Base-by-base conservation (phyloP, 2,797 vertebrate species). In the Limosa lapponica region DNA sequence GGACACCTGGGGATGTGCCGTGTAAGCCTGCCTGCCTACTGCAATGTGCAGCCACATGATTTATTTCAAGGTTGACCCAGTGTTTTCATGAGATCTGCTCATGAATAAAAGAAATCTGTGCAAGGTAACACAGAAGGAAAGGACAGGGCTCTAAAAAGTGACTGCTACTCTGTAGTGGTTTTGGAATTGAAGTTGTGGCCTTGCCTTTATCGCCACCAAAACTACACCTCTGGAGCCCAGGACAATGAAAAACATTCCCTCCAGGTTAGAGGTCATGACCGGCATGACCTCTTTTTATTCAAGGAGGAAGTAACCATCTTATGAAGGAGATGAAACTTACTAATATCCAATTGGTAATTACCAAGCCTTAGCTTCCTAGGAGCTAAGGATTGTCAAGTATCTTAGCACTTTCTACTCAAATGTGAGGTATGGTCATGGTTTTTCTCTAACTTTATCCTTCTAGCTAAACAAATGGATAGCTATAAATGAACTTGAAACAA, bases 31-130 rank as follows among this genome's bases (percentile, higher is more conserved):
- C 22, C 49, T 70, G 27, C 11, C 12, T 72, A 24, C 73, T 87
- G 70, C 27, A 70, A 17, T 7, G 20, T 62, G 24, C 27, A 90
- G 34, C 32, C 37, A 25, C 20, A 9, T 54, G 23, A 57, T 54
- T 84, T 84, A 39, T 25, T 49, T 70, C 61, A 66, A 69, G 54
- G 16, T 0, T 79, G 37, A 58, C 19, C 51, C 15, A 23, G 7
- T n/a, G 44, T 43, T 74, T 69, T 23, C 30, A 27, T 37, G n/a
- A 93, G 14, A 79, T 15, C 58, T 11, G 20, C 27, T 87, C 55
- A 65, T 57, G 43, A 87, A 82, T 72, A 71, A 89, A 86, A 88
- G 12, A 86, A 89, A 54, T 30, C 17, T 54, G 10, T 43, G 30
- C 20, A 69, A 70, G 16, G 32, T 37, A 75, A 54, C 36, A 43